phyloP scores from a whole-genome alignment of 2,113 vertebrate genomes.

The Dendropsophus ebraccatus region DNA sequence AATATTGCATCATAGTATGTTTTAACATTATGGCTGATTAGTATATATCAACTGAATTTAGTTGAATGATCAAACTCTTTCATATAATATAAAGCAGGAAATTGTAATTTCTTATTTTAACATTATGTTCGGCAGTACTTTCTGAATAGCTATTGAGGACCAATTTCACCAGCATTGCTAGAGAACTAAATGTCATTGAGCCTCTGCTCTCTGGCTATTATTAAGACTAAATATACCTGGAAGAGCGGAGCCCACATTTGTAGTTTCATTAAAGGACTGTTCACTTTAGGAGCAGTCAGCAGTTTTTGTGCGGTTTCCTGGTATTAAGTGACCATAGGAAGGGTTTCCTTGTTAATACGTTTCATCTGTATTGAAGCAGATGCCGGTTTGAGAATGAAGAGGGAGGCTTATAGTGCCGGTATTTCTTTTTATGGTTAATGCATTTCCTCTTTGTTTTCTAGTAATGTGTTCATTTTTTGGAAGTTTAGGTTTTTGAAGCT shows the following conservation, averaged over 20 bases:
- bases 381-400: background rate
- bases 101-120: background rate
- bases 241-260: background rate
- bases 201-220: background rate
- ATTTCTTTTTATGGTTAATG: background rate
- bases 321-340: background rate
- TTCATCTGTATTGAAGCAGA: background rate
- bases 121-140: background rate
- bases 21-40: too few relatives aligned
- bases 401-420: background rate
- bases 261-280: background rate
- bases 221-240: slow-evolving; percentile 9
- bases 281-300: background rate
- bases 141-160: background rate
- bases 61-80: background rate
- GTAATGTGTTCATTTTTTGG: background rate
- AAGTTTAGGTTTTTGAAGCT: background rate
- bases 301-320: background rate
- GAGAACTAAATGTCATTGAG: background rate
- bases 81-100: background rate
- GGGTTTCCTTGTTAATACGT: background rate
- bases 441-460: background rate
- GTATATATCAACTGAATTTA: background rate
- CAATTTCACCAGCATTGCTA: background rate
- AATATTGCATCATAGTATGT: too few relatives aligned